phyloP scores from a whole-genome alignment of 2,113 vertebrate species.

The Ranitomeya variabilis region DNA sequence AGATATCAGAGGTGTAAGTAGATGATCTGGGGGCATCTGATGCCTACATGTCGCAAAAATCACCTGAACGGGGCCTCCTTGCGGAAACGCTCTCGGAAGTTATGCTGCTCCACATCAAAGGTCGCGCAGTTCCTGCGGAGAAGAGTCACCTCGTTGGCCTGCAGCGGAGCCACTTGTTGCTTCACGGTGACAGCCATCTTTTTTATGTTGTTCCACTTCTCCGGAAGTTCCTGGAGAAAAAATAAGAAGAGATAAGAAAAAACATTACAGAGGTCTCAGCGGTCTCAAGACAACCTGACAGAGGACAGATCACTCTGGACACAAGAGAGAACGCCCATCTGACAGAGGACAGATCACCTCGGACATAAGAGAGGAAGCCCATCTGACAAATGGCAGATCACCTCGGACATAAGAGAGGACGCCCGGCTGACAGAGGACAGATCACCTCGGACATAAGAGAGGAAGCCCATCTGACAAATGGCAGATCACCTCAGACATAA shows the following conservation, averaged over 20 bases:
- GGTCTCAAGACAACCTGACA: not conserved
- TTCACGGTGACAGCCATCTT: constrained; percentile 80
- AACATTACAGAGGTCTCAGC: not conserved
- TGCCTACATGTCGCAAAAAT: too few relatives aligned
- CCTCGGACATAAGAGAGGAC: too few relatives aligned
- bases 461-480: too few relatives aligned
- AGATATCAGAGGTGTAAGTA: too few relatives aligned
- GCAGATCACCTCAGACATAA: too few relatives aligned
- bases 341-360: not conserved
- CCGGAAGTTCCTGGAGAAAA: constrained; percentile 82
- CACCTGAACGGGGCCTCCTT: constrained; percentile 88
- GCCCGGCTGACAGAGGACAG: too few relatives aligned
- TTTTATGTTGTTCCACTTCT: constrained; percentile 86
- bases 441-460: too few relatives aligned
- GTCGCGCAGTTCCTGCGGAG: constrained; percentile 78
- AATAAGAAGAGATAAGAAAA: not conserved
- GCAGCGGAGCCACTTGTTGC: constrained; percentile 88
- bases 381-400: too few relatives aligned
- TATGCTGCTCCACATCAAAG: constrained; percentile 81
- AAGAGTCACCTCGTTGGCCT: constrained; percentile 78
- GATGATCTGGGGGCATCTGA: too few relatives aligned
- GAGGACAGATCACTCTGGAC: too few relatives aligned
- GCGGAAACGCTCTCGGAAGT: constrained; percentile 79
- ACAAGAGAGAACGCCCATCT: not conserved
- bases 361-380: too few relatives aligned